These are phyloP conservation scores for Tanypteryx hageni DNA, from an alignment of 2,888 invertebrate species.

Conservation along the genomic window DNA sequence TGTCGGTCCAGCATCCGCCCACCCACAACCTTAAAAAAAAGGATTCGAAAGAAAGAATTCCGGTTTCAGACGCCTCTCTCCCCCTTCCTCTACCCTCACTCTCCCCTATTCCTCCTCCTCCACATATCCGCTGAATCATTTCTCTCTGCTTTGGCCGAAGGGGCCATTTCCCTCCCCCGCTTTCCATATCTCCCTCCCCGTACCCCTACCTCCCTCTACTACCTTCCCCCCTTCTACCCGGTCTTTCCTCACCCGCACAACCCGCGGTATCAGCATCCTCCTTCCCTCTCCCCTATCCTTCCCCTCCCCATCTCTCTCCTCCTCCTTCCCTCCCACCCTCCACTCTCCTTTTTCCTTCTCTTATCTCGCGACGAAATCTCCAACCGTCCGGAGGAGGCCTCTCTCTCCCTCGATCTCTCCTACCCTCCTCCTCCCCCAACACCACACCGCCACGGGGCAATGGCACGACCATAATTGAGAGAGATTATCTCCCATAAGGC, in stretches of 20 bases:
- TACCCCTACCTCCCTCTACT: background rate
- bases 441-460: conserved; percentile 43
- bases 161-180: background rate
- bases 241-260: background rate
- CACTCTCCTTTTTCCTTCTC: conserved; percentile 23
- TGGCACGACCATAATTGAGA: conserved; percentile 60
- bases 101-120: background rate
- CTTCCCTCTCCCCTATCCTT: background rate
- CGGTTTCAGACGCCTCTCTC: conserved; percentile 43
- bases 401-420: background rate
- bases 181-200: conserved; percentile 21
- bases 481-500: conserved; percentile 63
- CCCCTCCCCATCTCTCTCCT: background rate
- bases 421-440: background rate
- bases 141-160: conserved; percentile 7
- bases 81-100: background rate
- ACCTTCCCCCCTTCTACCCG: background rate
- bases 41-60: conserved; percentile 46
- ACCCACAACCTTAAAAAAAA: conserved; percentile 55
- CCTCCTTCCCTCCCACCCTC: background rate
- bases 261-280: conserved; percentile 8
- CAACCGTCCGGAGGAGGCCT: conserved; percentile 46
- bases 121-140: conserved; percentile 23
- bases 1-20: conserved; percentile 59
- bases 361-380: conserved; percentile 57